Evolutionary conservation across 2,797 vertebrate genomes (phyloP), one percentile per base, ranked within the genome.

Genomic region (Hephaestus fuliginosus): DNA sequence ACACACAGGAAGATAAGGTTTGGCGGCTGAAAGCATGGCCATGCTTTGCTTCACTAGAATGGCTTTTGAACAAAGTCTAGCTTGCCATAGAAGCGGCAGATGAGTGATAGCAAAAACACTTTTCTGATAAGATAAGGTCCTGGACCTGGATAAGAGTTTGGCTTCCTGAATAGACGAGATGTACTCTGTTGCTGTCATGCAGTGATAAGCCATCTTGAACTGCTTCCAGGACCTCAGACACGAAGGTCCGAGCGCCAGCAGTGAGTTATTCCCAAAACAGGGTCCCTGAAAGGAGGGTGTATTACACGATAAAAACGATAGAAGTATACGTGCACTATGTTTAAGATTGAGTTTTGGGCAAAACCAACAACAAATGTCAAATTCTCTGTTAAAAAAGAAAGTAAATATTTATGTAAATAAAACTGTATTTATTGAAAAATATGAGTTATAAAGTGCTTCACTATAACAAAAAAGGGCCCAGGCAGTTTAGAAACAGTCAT

Each of bases 71-170:
- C 88, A 92, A 92, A 87, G 86, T 91, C 56, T 39, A 78, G 75
- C 76, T 86, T 63, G 68, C 80, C 78, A 80, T 83, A 86, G 83
- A 88, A 86, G 83, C 74, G 82, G 84, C 84, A 88, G 83, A 91
- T 86, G 86, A 92, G 57, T 78, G 88, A 88, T 85, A 83, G 83
- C 33, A 28, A 81, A 90, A 87, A 71, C 85, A 83, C 77, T 86
- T 86, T 87, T 78, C 77, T 85, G 89, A 93, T 93, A 89, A 93
- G 91, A 92, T 93, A 91, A 91, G 86, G 86, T 92, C 78, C 87
- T 91, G 92, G 92, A 93, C 82, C 78, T 86, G 88, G 89, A 92
- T 95, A 89, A 93, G 80, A 88, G 89, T 93, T 88, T 88, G 83
- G 85, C 85, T 81, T 86, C 74, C 66, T 79, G 77, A 86, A 91